Evolutionary conservation across 2,888 invertebrate species (phyloP).

Genomic region (Torymus tubicola): DNA sequence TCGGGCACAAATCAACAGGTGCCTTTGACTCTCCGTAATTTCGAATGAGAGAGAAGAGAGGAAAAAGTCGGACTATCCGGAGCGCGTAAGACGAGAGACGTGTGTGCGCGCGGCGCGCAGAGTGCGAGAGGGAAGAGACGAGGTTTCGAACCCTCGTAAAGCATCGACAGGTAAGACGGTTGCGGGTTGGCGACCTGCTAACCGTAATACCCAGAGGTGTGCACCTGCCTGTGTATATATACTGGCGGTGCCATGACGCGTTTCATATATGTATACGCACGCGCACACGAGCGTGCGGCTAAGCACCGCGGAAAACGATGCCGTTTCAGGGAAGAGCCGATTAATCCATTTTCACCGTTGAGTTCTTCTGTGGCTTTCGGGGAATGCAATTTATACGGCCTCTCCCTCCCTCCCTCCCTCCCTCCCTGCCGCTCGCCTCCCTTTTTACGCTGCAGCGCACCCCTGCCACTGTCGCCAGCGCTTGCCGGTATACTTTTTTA

Average conservation of each 20-base stretch:
- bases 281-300: not conserved
- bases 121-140: not conserved
- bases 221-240: conserved; percentile 22
- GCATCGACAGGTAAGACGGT: conserved; percentile 53
- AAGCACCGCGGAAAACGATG: conserved; percentile 49
- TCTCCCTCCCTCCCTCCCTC: not conserved
- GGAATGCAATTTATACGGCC: conserved; percentile 51
- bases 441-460: not conserved
- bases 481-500: conserved; percentile 16
- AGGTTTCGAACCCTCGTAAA: conserved; percentile 45
- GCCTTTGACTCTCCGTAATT: conserved; percentile 42
- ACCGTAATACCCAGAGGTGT: conserved; percentile 20
- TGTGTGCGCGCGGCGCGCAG: too few relatives aligned
- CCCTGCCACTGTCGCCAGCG: not conserved
- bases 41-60: not conserved
- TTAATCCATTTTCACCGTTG: conserved; percentile 56
- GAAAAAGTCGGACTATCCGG: conserved; percentile 25
- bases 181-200: conserved; percentile 41
- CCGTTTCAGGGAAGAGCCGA: conserved; percentile 38
- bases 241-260: not conserved
- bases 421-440: not conserved
- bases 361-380: conserved; percentile 38
- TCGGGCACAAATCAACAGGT: conserved; percentile 54
- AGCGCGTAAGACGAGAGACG: not conserved
- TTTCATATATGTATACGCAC: too few relatives aligned